A percentile compares a stretch with the other conserved stretches of the same genome.
These are phyloP conservation scores for Caenorhabditis uteleia DNA, from an alignment of 2,888 invertebrate species.

Conservation along the genomic window DNA sequence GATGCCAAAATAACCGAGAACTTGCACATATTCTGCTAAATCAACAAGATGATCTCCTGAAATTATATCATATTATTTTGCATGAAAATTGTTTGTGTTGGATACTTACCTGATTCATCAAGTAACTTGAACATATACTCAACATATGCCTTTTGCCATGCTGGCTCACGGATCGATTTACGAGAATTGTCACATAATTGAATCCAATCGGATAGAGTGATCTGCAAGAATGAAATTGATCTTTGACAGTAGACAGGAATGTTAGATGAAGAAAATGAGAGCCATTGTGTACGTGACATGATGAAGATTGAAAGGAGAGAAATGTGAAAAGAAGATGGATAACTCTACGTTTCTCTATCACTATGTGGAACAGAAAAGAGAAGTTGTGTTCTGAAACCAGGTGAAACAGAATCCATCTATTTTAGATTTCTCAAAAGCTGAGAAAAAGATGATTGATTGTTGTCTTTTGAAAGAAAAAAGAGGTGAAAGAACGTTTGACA, in stretches of 20 bases:
- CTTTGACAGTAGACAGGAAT: too few relatives aligned
- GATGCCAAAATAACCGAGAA: conserved; percentile 46
- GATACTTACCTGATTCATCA: conserved; percentile 49
- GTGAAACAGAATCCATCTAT: too few relatives aligned
- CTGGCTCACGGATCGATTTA: conserved; percentile 26
- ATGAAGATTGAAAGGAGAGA: conserved; percentile 9
- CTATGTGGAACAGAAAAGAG: too few relatives aligned
- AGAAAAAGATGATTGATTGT: too few relatives aligned
- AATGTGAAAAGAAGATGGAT: neutral
- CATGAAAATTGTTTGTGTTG: conserved; percentile 4
- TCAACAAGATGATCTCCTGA: conserved; percentile 48
- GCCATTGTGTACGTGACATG: conserved; percentile 5
- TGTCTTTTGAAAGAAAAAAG: too few relatives aligned
- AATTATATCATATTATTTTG: conserved; percentile 9
- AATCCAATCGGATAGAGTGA: conserved; percentile 42
- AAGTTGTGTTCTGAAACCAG: too few relatives aligned
- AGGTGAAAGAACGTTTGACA: too few relatives aligned
- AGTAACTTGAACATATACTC: conserved; percentile 49
- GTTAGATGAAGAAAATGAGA: conserved; percentile 7
- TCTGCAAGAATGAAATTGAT: conserved; percentile 22
- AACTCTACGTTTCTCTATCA: too few relatives aligned
- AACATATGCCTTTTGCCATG: conserved; percentile 46
- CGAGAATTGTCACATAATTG: conserved; percentile 33
- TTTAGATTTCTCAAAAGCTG: too few relatives aligned
- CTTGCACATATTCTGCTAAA: conserved; percentile 48